A percentile compares a stretch with the other conserved stretches of the same genome.
phyloP scores from a whole-genome alignment of 1,140 invertebrate genomes.

The Sarcophaga peregrina region DNA sequence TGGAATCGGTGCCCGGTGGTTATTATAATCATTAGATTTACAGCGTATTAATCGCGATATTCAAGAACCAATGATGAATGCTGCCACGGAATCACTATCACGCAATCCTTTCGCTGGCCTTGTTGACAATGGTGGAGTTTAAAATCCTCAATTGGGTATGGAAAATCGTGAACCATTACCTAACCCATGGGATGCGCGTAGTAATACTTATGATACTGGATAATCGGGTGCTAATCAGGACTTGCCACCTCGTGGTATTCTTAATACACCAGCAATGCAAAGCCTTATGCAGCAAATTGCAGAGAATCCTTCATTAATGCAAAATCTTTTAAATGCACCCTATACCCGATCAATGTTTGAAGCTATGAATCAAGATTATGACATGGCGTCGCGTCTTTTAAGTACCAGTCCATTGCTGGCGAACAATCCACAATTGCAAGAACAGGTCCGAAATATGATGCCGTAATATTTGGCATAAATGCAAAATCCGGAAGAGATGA shows the following conservation, averaged over 20 bases:
- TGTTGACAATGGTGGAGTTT: slow-evolving; percentile 73
- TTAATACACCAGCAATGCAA: slow-evolving; percentile 87
- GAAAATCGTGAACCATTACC: slow-evolving; percentile 97
- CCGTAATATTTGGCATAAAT: slow-evolving; percentile 90
- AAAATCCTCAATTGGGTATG: slow-evolving; percentile 84
- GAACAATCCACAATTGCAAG: slow-evolving; percentile 88
- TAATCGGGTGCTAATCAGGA: slow-evolving; percentile 44
- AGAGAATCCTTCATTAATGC: slow-evolving; percentile 90
- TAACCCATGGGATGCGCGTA: slow-evolving; percentile 85
- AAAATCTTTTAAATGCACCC: slow-evolving; percentile 90
- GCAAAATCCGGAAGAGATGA: slow-evolving; percentile 93
- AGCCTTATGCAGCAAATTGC: slow-evolving; percentile 92
- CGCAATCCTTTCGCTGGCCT: slow-evolving; percentile 90
- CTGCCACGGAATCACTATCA: slow-evolving; percentile 88
- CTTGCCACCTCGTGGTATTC: slow-evolving; percentile 68
- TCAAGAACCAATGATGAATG: slow-evolving; percentile 98
- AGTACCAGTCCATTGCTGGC: slow-evolving; percentile 86
- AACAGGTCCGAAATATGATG: slow-evolving; percentile 89
- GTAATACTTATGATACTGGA: slow-evolving; percentile 42
- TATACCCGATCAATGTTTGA: slow-evolving; percentile 91
- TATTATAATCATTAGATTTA: slow-evolving; percentile 94
- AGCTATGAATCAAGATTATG: slow-evolving; percentile 85
- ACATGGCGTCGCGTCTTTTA: slow-evolving; percentile 74
- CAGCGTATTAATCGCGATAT: slow-evolving; percentile 98
- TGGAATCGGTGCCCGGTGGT: slow-evolving; percentile 95